phyloP scores from a whole-genome alignment of 2,113 vertebrate genomes.

The Rhinopithecus roxellana region DNA sequence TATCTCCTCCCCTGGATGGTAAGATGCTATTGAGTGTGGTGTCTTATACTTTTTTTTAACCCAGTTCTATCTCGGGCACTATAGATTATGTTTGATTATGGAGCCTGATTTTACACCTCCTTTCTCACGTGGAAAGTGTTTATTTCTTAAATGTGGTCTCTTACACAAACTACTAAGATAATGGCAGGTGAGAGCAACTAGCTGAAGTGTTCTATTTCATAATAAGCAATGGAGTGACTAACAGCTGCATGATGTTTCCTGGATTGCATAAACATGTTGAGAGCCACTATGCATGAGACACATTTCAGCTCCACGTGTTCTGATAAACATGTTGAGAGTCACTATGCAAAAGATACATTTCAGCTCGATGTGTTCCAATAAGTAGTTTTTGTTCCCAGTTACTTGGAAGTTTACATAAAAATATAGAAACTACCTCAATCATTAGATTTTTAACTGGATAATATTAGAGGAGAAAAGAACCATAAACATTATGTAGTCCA shows the following conservation, averaged over 20 bases:
- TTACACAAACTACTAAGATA: background rate
- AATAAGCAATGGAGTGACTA: background rate
- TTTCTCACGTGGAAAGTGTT: background rate
- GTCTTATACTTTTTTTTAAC: background rate
- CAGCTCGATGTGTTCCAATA: background rate
- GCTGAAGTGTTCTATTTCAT: background rate
- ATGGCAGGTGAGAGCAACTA: background rate
- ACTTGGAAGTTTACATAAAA: background rate
- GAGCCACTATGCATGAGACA: background rate
- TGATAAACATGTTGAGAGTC: background rate
- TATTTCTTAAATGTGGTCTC: conserved; percentile 5
- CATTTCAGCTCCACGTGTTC: background rate
- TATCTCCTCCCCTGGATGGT: background rate
- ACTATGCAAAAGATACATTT: background rate
- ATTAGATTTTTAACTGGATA: background rate
- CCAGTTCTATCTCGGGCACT: background rate
- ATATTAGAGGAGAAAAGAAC: background rate
- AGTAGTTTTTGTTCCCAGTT: background rate
- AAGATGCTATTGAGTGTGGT: background rate
- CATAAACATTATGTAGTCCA: background rate
- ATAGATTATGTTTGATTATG: background rate
- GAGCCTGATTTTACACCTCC: background rate
- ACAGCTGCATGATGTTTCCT: background rate
- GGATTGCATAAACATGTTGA: background rate
- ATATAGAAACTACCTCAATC: background rate